phyloP scores from a whole-genome alignment of 2,113 vertebrate genomes.

The Piprites chloris region DNA sequence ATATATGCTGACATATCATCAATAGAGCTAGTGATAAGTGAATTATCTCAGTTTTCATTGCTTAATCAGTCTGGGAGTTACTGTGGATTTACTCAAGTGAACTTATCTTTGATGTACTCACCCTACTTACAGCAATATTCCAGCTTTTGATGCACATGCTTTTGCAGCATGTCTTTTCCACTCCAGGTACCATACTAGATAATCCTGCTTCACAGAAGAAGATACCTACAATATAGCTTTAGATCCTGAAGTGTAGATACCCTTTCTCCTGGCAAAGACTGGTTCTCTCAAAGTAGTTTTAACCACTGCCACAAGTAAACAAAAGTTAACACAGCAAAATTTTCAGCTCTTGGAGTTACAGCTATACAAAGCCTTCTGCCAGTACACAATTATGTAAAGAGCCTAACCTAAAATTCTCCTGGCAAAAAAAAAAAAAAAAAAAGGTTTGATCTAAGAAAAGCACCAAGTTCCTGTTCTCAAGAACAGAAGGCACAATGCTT shows the following conservation, averaged over 20 bases:
- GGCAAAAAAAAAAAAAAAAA: conserved; percentile 33
- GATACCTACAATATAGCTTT: background rate
- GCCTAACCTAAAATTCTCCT: background rate
- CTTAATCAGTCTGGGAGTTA: background rate
- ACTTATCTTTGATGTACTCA: background rate
- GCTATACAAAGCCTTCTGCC: background rate
- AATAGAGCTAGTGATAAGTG: background rate
- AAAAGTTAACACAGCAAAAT: background rate
- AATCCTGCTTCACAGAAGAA: background rate
- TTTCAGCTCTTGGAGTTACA: background rate
- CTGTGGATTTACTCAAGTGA: background rate
- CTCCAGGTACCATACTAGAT: background rate
- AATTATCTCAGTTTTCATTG: background rate
- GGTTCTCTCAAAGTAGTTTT: background rate
- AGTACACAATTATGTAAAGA: background rate
- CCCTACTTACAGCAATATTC: background rate
- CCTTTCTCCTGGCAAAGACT: background rate
- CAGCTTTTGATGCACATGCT: background rate
- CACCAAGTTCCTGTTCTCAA: background rate
- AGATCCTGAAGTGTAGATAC: background rate
- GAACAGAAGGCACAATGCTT: background rate
- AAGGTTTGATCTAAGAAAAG: background rate
- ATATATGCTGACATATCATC: background rate
- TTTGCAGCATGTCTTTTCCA: background rate
- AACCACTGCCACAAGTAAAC: background rate